Evolutionary conservation across 1,140 invertebrate species (phyloP), one percentile per base, ranked within the genome.

Genomic region (Eriosoma lanigerum): DNA sequence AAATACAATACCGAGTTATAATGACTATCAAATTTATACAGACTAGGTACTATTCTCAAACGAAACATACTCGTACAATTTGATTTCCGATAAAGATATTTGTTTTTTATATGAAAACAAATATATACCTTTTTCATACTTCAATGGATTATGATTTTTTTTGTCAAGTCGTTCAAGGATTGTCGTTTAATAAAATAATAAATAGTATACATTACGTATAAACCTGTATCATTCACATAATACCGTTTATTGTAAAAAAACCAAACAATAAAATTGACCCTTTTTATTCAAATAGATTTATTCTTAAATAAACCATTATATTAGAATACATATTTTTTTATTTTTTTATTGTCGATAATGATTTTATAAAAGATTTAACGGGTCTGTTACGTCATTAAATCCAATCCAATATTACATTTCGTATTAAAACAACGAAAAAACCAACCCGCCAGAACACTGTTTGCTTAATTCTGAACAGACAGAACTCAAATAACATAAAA

Each of bases 1-100:
- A 60, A 58, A 44, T 17, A 60, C 54, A 46, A 56, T 26, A 50
- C 50, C 54, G n/a, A 21, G 8, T 1, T 26, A 60, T 60, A 78
- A 62, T 78, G 75, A 60, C 24, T 48, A 78, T 56, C 56, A 62
- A 78, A 78, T 78, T 78, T 78, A 78, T 78, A 78, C 75, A 78
- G 13, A 26, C 38, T 62, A 19, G 19, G 32, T 66, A 66, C 17
- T 66, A 54, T 1, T 56, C 24, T 62, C 56, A 62, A 24, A 19
- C 6, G 32, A 21, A 24, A 44, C 13, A 44, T n/a, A n/a, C n/a
- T n/a, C 32, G 32, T 56, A 24, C 44, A 62, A 78, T 78, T 78
- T 62, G 75, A 78, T 78, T 78, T 48, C 15, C 19, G 5, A 17
- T 10, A 21, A 13, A 56, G 17, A 75, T 75, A 75, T 9, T n/a